Percentiles rank a stretch among this genome's conserved stretches.
phyloP scores from a whole-genome alignment of 2,888 invertebrate genomes.

The Netelia inedita region DNA sequence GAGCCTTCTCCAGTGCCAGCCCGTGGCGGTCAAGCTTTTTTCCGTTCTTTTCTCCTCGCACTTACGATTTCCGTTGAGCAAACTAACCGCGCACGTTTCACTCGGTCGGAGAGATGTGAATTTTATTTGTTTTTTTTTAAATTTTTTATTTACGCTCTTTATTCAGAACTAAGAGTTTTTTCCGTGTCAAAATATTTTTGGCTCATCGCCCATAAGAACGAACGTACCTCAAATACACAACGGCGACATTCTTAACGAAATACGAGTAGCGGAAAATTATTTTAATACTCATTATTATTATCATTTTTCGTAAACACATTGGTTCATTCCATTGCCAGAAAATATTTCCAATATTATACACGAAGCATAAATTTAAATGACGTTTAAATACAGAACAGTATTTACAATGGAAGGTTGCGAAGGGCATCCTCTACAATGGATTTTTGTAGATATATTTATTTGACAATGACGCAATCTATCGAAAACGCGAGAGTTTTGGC shows the following conservation, averaged over 20 bases:
- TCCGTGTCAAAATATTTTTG: neutral
- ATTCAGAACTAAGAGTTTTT: neutral
- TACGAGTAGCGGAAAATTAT: too few relatives aligned
- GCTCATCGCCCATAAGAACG: neutral
- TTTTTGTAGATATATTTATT: constrained; percentile 14
- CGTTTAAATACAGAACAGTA: neutral
- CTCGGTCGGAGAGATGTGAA: constrained; percentile 32
- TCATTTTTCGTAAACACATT: too few relatives aligned
- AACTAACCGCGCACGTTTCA: constrained; percentile 41
- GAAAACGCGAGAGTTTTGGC: constrained; percentile 35
- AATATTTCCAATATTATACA: neutral
- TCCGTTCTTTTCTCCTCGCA: constrained; percentile 49
- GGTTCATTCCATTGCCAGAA: constrained; percentile 1
- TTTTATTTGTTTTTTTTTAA: constrained; percentile 38
- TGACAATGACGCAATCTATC: constrained; percentile 57
- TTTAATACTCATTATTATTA: too few relatives aligned
- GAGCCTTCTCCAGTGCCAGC: neutral
- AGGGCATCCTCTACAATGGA: neutral
- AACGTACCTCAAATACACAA: too few relatives aligned
- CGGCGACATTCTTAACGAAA: too few relatives aligned
- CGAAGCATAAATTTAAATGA: constrained; percentile 7
- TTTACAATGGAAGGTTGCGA: too few relatives aligned
- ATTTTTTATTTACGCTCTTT: constrained; percentile 67
- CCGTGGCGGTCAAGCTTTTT: constrained; percentile 12
- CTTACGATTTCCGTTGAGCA: constrained; percentile 55